Base-by-base conservation (phyloP, 2,113 vertebrate species). In the Neoarius graeffei region DNA sequence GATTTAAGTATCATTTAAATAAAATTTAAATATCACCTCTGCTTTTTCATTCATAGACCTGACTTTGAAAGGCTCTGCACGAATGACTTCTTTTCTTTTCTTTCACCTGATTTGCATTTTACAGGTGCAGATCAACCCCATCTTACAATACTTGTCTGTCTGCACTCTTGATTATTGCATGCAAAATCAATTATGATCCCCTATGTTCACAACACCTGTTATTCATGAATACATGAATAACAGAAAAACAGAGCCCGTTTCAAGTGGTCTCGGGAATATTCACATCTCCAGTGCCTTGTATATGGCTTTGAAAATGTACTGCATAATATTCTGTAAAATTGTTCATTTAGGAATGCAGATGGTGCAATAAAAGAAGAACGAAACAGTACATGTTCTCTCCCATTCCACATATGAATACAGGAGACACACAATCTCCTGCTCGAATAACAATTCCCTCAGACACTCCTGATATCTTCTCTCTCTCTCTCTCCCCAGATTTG, bases 401-500 rank as follows among this genome's bases (percentile, higher is more conserved):
- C 64, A 56, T 23, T 74, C 52, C 84, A 57, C n/a, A 23, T 57
- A 59, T 66, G 84, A 50, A 2, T 48, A 69, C 50, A 73, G 64
- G 54, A 59, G 30, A 81, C 71, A 35, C 60, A 30, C 66, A 59
- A 81, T 88, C 85, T 85, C 42, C 9, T n/a, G 48, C 27, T 76
- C 20, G 35, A 52, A 14, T 19, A 10, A 52, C 27, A 25, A 48
- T 79, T 84, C 20, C 57, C 7, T 79, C 3, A 76, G 73, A 25
- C 42, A 76, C 73, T 76, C 9, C 19, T 2, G 42, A 13, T 14
- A 15, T 69, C 66, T 69, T 42, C 19, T 14, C 48, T 76, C 10
- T 52, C 20, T 76, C 20, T 42, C 35, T 50, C 71, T 52, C 73
- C n/a, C 83, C 76, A 60, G 84, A 83, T 60, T 83, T 92, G 92